Evolutionary conservation across 2,113 vertebrate genomes (phyloP).

Genomic region (Heterocephalus glaber): DNA sequence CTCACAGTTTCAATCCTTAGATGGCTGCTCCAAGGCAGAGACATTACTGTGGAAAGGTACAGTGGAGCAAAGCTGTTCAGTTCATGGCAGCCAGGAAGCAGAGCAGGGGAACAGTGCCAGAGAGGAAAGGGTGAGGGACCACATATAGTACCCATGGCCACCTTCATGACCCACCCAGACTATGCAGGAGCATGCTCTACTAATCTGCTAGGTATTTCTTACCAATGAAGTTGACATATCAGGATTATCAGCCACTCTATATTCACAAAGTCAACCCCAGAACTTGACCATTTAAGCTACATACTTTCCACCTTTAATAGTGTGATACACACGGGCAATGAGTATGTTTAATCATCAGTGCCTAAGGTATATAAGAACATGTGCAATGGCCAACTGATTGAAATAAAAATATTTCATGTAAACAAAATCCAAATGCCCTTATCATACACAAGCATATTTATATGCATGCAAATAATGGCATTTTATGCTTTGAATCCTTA

Average conservation of each 20-base stretch:
- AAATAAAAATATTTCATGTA: conserved; percentile 6
- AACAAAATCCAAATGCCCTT: conserved; percentile 30
- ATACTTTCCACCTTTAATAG: not conserved
- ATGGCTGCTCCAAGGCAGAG: not conserved
- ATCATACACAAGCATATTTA: not conserved
- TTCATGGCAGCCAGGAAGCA: not conserved
- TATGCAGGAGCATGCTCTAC: not conserved
- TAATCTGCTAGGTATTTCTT: not conserved
- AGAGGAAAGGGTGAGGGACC: not conserved
- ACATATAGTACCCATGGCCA: not conserved
- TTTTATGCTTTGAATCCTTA: not conserved
- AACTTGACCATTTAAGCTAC: not conserved
- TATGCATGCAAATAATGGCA: not conserved
- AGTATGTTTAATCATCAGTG: not conserved
- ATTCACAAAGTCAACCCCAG: not conserved
- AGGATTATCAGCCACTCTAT: not conserved
- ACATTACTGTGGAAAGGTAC: not conserved
- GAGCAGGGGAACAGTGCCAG: not conserved
- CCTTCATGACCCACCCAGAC: not conserved
- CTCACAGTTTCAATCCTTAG: not conserved
- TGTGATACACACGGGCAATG: not conserved
- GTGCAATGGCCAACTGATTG: not conserved
- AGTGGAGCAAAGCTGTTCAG: not conserved
- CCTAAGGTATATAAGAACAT: not conserved
- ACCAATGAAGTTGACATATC: not conserved